Percentiles rank a stretch among this genome's conserved stretches.
Conservation (phyloP, 1,140 invertebrate species). For the Harlomillsia oculata region DNA sequence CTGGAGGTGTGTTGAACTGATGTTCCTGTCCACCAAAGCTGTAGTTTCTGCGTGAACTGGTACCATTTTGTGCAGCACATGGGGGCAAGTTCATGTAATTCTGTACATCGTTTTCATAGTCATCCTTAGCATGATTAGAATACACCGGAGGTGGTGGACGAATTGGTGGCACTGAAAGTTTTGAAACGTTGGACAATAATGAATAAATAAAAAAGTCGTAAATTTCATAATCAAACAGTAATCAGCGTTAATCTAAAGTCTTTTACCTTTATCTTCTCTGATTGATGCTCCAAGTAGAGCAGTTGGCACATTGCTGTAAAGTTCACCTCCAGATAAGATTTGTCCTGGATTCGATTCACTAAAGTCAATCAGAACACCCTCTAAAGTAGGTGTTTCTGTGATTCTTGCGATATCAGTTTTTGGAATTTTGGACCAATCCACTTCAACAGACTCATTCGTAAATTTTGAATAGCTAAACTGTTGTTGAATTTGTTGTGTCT, state of each 20-base stretch:
- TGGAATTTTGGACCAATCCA: constrained; percentile 21
- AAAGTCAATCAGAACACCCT: constrained; percentile 31
- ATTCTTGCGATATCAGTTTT: constrained; percentile 1
- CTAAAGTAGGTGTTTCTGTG: not conserved
- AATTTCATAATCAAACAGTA: no score
- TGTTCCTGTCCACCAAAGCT: no score
- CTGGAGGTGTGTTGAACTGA: no score
- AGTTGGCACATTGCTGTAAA: constrained; percentile 1
- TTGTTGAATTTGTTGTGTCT: constrained; percentile 35
- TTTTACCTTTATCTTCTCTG: not conserved
- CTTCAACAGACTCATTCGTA: constrained; percentile 39
- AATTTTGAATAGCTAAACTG: constrained; percentile 45
- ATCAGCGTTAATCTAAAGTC: no score
- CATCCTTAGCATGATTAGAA: no score
- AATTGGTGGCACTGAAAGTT: no score
- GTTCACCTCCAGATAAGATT: not conserved
- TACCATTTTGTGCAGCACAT: not conserved
- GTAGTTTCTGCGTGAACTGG: not conserved
- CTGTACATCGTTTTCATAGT: no score
- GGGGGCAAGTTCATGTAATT: constrained; percentile 6
- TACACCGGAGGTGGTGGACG: no score
- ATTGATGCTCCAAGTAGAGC: constrained; percentile 5
- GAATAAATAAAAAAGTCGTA: no score
- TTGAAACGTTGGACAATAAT: no score
- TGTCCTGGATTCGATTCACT: constrained; percentile 1